phyloP scores from a whole-genome alignment of 2,113 vertebrate species.

The Reinhardtius hippoglossoides region DNA sequence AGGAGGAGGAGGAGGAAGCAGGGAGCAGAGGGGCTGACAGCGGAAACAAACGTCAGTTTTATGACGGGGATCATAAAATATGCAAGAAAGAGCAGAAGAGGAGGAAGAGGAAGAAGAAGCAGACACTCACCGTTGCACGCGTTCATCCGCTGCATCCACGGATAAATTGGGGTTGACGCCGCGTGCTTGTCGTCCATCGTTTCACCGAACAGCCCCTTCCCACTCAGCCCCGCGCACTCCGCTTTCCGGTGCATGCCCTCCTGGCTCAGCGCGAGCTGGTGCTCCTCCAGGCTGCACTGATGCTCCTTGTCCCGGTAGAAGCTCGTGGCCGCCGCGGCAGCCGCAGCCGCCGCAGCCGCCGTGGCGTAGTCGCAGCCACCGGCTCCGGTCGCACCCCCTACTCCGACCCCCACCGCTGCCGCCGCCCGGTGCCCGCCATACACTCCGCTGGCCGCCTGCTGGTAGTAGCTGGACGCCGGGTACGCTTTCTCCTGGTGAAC shows the following conservation, averaged over 20 bases:
- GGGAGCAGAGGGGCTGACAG: slow-evolving; percentile 33
- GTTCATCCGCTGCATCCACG: slow-evolving; percentile 96
- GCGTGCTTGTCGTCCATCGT: slow-evolving; percentile 91
- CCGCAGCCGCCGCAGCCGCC: slow-evolving; percentile 54
- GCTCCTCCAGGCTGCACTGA: slow-evolving; percentile 86
- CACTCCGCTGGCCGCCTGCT: slow-evolving; percentile 87
- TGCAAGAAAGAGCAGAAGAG: slow-evolving; percentile 35
- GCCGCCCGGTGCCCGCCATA: slow-evolving; percentile 84
- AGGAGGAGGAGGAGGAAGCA: slow-evolving; percentile 10
- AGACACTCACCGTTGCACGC: slow-evolving; percentile 94
- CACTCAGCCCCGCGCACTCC: slow-evolving; percentile 88
- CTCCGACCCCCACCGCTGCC: slow-evolving; percentile 62
- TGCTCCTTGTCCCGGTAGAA: slow-evolving; percentile 94
- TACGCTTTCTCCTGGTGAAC: slow-evolving; percentile 74
- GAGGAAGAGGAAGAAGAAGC: slow-evolving; percentile 33
- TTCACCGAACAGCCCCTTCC: slow-evolving; percentile 89
- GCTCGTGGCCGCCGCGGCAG: slow-evolving; percentile 73
- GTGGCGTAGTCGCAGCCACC: slow-evolving; percentile 88
- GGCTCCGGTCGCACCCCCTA: slow-evolving; percentile 63
- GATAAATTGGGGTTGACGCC: slow-evolving; percentile 86
- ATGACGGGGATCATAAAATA: slow-evolving; percentile 70
- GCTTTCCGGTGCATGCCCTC: slow-evolving; percentile 88
- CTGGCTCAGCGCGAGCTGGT: slow-evolving; percentile 83
- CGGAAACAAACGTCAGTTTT: slow-evolving; percentile 72
- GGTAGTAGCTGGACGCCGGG: slow-evolving; percentile 88